Base-by-base conservation (phyloP, 2,888 invertebrate species). In the Amphimallon solstitiale region DNA sequence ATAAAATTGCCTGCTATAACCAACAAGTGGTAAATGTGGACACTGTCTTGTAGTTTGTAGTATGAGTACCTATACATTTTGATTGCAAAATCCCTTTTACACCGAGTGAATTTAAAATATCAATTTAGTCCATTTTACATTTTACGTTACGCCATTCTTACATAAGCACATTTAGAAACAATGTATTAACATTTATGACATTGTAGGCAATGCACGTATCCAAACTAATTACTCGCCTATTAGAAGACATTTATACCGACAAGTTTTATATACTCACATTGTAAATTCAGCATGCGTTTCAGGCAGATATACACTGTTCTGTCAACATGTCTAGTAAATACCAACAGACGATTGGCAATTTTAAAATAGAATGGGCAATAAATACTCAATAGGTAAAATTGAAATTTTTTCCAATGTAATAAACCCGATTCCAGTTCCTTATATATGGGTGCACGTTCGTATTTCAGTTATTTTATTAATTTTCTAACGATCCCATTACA, bases 341-440 rank as follows among this genome's bases (percentile, higher is more conserved):
- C 29, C 29, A 29, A 29, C 9, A 29, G 63, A 12, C 14, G 23
- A 10, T 52, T 51, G 12, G 51, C 49, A 40, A 23, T 63, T 51
- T 63, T 63, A 63, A 51, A 63, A 62, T 38, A 63, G 52, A 63
- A 63, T 63, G 40, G 51, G 23, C 43, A 63, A 43, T 63, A 51
- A 46, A 63, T 51, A 40, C 63, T 19, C 43, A 40, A 51, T 51
- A 63, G 40, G 51, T 51, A 51, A 63, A 63, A 51, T 61, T 37
- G 63, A 51, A 52, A 51, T 63, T 63, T 51, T 63, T 40, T 45
- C 14, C 56, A 10, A 5, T n/a, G 46, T 40, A 46, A 59, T 59
- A 51, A 63, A 52, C 63, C 34, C 54, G 43, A 43, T 54, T 52
- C 46, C 63, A 45, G 54, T 63, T 63, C 40, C 43, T 45, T 34